Percentiles rank a stretch among this genome's conserved stretches.
phyloP scores from a whole-genome alignment of 2,113 vertebrate species.

The Phalacrocorax carbo region DNA sequence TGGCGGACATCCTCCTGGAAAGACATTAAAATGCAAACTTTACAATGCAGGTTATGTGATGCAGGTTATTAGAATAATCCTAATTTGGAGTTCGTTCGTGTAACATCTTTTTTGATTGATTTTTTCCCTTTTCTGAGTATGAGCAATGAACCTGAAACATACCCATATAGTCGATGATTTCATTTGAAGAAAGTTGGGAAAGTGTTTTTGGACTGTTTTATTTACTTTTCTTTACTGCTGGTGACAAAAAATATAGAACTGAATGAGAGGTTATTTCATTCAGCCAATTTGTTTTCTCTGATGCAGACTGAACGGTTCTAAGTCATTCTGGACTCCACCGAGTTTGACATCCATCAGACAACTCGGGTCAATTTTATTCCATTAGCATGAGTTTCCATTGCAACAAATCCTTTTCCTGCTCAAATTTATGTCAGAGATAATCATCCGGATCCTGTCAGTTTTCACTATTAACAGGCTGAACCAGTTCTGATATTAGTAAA shows the following conservation, averaged over 20 bases:
- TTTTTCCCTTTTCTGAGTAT: not conserved
- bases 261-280: constrained; percentile 48
- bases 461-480: constrained; percentile 44
- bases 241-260: constrained; percentile 28
- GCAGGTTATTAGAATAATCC: not conserved
- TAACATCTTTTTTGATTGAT: not conserved
- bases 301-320: constrained; percentile 31
- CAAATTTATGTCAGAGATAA: constrained; percentile 67
- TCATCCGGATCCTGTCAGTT: constrained; percentile 55
- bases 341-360: constrained; percentile 49
- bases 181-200: not conserved
- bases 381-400: constrained; percentile 60
- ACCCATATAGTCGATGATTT: not conserved
- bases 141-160: not conserved
- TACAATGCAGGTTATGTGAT: not conserved
- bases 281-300: constrained; percentile 35
- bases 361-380: constrained; percentile 54
- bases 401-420: constrained; percentile 32
- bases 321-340: constrained; percentile 29
- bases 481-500: not conserved
- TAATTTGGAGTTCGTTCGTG: not conserved
- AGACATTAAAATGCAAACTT: not conserved
- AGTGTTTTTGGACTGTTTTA: not conserved
- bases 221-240: constrained; percentile 8
- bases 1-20: not conserved